A percentile compares a stretch with the other conserved stretches of the same genome.
phyloP scores from a whole-genome alignment of 2,113 vertebrate genomes.

The Cottus gobio region DNA sequence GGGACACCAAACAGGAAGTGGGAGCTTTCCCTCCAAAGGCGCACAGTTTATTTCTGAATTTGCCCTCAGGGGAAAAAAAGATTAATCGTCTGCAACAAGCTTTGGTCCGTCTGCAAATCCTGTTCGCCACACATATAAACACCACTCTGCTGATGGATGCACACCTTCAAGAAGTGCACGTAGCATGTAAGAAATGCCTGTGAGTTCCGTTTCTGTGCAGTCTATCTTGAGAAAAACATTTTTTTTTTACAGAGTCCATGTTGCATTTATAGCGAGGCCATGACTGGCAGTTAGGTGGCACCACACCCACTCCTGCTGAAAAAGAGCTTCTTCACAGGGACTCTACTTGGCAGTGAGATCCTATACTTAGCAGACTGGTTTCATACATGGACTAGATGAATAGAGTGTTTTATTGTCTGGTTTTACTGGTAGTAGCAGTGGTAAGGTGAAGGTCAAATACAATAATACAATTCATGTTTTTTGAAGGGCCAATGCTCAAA shows the following conservation, averaged over 20 bases:
- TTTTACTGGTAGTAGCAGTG: conserved; percentile 16
- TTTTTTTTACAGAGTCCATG: neutral
- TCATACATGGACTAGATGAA: conserved; percentile 33
- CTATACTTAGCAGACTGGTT: conserved; percentile 33
- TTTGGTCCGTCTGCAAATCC: conserved; percentile 12
- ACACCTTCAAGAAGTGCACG: neutral
- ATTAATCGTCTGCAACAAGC: conserved; percentile 18
- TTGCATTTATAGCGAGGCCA: conserved; percentile 19
- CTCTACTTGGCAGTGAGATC: conserved; percentile 32
- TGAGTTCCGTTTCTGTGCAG: neutral
- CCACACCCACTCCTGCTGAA: conserved; percentile 56
- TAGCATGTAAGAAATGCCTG: neutral
- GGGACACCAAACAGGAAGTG: conserved; percentile 53
- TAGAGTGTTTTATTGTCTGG: conserved; percentile 32
- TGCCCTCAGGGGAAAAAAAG: conserved; percentile 15
- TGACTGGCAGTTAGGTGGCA: conserved; percentile 34
- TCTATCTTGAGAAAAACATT: conserved; percentile 4
- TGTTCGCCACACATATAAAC: conserved; percentile 16
- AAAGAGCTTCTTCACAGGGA: conserved; percentile 32
- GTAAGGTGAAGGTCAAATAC: neutral
- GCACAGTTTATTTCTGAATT: conserved; percentile 34
- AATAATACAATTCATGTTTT: neutral
- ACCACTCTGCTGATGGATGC: conserved; percentile 2
- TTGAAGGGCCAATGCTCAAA: neutral
- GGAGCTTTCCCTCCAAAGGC: conserved; percentile 37